Evolutionary conservation across 2,113 vertebrate genomes (phyloP).

Genomic region (Phaethornis superciliosus): DNA sequence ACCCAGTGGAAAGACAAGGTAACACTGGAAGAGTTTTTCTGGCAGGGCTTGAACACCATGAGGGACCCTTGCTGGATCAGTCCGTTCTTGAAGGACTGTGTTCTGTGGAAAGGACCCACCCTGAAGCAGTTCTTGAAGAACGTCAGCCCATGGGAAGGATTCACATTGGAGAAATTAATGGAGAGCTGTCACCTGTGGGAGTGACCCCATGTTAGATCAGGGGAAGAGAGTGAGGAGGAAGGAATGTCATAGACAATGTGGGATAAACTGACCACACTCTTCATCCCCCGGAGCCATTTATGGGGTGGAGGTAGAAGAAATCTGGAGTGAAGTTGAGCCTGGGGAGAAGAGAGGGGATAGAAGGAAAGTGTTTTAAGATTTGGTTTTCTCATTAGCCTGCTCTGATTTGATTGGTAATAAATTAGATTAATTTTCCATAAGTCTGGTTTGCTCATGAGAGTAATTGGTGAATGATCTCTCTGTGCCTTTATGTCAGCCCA

Average conservation of each 20-base stretch:
- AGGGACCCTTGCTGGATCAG: not conserved
- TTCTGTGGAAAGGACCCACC: too few relatives aligned
- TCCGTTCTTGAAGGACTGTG: not conserved
- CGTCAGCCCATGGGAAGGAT: not conserved
- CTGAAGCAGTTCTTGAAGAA: not conserved
- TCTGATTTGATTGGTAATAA: not conserved
- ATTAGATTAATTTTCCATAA: not conserved
- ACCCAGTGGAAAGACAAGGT: too few relatives aligned
- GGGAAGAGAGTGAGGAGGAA: not conserved
- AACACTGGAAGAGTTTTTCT: not conserved
- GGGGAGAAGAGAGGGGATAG: not conserved
- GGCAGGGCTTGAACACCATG: fast-evolving
- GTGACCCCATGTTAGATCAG: too few relatives aligned
- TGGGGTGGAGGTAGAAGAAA: not conserved
- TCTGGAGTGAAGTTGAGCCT: not conserved
- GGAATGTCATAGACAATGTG: not conserved
- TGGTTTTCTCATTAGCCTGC: not conserved
- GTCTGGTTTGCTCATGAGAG: too few relatives aligned
- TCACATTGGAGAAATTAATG: too few relatives aligned
- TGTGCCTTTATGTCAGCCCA: too few relatives aligned
- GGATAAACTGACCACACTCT: not conserved
- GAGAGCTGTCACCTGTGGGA: too few relatives aligned
- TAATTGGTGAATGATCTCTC: too few relatives aligned
- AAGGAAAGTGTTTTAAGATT: not conserved
- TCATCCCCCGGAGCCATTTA: fast-evolving